These are phyloP conservation scores for Heterochromis multidens DNA, from an alignment of 2,113 vertebrate species.

Conservation along the genomic window DNA sequence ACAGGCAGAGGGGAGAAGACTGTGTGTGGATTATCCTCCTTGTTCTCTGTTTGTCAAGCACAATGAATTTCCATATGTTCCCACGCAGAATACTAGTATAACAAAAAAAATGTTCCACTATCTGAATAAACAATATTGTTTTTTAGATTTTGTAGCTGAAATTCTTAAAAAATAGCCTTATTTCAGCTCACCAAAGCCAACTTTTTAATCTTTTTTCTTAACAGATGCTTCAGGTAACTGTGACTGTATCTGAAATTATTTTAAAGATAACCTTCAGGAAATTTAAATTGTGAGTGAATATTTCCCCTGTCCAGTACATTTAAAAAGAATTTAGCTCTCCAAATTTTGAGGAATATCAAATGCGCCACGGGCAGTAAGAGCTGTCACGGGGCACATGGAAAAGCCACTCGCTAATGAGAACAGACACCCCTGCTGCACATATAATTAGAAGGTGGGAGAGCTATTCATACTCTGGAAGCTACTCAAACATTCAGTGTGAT, in stretches of 20 bases:
- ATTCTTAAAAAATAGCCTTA: neutral
- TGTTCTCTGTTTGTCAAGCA: neutral
- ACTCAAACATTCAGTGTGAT: constrained; percentile 30
- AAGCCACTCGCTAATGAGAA: constrained; percentile 58
- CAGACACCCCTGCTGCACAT: constrained; percentile 25
- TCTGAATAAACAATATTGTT: neutral
- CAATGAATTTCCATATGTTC: neutral
- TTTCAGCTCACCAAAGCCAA: neutral
- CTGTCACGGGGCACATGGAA: constrained; percentile 28
- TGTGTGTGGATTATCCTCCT: neutral
- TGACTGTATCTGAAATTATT: neutral
- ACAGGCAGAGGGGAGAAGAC: neutral
- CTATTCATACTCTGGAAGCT: constrained; percentile 27
- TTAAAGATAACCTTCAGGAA: neutral
- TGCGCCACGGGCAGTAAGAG: constrained; percentile 15
- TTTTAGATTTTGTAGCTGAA: neutral
- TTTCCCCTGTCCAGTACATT: neutral
- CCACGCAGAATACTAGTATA: neutral
- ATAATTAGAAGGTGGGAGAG: constrained; percentile 38
- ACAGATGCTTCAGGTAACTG: neutral
- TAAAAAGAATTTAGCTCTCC: neutral
- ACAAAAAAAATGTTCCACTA: neutral
- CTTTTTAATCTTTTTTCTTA: neutral
- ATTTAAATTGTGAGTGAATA: neutral
- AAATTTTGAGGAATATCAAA: neutral